Evolutionary conservation across 1,140 invertebrate genomes (phyloP).

Genomic region (Bombus difficillimus): DNA sequence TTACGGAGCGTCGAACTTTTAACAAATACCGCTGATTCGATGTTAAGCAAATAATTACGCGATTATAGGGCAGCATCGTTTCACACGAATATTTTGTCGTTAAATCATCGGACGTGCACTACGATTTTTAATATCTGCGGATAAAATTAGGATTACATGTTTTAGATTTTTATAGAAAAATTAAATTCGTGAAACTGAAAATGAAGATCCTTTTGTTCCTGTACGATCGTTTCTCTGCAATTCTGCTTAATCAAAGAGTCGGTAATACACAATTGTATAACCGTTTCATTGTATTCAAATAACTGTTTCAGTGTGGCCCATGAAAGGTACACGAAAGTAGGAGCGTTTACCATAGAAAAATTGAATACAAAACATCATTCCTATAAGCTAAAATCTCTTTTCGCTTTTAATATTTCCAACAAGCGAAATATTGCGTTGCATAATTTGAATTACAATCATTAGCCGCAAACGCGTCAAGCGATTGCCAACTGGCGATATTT

Average conservation of each 20-base stretch:
- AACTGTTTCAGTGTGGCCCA: too few relatives aligned
- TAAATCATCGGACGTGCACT: accelerated
- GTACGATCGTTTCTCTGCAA: too few relatives aligned
- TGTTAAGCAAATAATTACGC: neutral
- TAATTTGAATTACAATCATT: neutral
- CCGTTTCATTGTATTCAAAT: too few relatives aligned
- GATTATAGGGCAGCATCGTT: neutral
- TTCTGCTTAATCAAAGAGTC: too few relatives aligned
- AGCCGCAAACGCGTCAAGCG: neutral
- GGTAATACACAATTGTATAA: too few relatives aligned
- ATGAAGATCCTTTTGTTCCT: too few relatives aligned
- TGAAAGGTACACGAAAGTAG: too few relatives aligned
- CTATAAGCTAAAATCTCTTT: neutral
- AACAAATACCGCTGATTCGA: neutral
- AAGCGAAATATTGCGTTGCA: neutral
- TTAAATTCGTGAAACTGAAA: too few relatives aligned
- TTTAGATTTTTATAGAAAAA: too few relatives aligned
- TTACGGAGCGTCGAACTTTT: neutral
- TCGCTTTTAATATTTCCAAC: neutral
- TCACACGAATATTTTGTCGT: neutral
- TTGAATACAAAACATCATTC: neutral
- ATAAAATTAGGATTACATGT: neutral
- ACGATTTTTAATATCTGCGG: too few relatives aligned
- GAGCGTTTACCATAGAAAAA: too few relatives aligned
- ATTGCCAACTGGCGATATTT: neutral